Base-by-base conservation (phyloP, 1,140 invertebrate genomes). In the Zaprionus lachaisei region DNA sequence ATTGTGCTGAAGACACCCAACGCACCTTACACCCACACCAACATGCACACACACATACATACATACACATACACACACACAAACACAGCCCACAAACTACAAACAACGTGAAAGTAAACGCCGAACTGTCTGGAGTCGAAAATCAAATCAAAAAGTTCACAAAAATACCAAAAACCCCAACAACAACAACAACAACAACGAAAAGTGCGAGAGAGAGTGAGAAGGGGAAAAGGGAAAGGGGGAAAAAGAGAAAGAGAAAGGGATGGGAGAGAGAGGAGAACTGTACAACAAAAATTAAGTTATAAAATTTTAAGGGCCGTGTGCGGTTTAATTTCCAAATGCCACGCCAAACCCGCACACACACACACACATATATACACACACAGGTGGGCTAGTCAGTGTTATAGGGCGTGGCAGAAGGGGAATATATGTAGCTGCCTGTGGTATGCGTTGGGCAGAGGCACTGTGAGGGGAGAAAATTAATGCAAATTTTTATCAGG, bases 71-170 rank as follows among this genome's bases (percentile, higher is more conserved):
- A 63, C 11, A 55, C 20, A 70, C 24, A 61, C 49, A 31, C 38
- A 63, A 37, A 22, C 47, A 28, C 49, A 55, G 54, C 15, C 34
- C 17, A 67, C 31, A 17, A 62, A 58, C 60, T 65, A 72, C 38
- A 65, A 47, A 37, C 49, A 47, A 63, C 5, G 63, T 64, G 58
- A 82, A 76, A 51, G 77, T 71, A 78, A 72, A 61, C 37, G 63
- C 63, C 44, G 14, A 41, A 37, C 22, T 58, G 73, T 68, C 64
- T 64, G 71, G 44, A 72, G 79, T 62, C 74, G 58, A 70, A 89
- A 87, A 89, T 89, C 83, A 87, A 89, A 87, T 87, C 83, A 87
- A 89, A 89, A 87, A 87, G 80, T 89, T 87, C 84, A 89, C 83
- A 89, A 89, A 87, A 80, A 87, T 87, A 73, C 84, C 83, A 86